Conservation (phyloP, 2,888 invertebrate species). For the Hyppa rectilinea region DNA sequence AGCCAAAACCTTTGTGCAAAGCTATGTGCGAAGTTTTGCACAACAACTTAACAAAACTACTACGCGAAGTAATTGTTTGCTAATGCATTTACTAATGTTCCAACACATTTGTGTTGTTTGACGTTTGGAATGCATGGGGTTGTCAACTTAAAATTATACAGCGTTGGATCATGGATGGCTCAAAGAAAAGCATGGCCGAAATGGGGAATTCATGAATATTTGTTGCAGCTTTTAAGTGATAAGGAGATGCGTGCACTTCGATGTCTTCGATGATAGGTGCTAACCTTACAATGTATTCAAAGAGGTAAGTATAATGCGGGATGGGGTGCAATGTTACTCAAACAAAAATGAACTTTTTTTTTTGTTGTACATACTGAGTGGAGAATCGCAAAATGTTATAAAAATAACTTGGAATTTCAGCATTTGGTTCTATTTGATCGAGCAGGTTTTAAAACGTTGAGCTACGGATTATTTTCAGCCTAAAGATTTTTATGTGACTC, state of each 20-base stretch:
- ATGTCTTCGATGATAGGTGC: constrained; percentile 83
- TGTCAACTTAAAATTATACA: constrained; percentile 18
- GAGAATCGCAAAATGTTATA: constrained; percentile 11
- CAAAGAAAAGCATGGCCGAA: constrained; percentile 81
- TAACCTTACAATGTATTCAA: constrained; percentile 73
- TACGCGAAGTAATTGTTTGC: background rate
- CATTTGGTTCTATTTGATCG: constrained; percentile 3
- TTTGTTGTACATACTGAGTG: constrained; percentile 31
- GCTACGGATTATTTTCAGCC: constrained; percentile 1
- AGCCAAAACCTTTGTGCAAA: constrained; percentile 51
- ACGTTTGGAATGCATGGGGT: constrained; percentile 25
- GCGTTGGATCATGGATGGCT: constrained; percentile 65
- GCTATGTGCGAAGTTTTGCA: constrained; percentile 61
- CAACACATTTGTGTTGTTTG: constrained; percentile 17
- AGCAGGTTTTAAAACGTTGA: constrained; percentile 13
- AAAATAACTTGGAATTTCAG: constrained; percentile 24
- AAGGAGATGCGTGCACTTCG: constrained; percentile 82
- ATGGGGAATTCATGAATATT: constrained; percentile 90
- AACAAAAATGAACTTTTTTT: constrained; percentile 45
- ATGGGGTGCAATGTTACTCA: constrained; percentile 57
- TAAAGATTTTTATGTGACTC: background rate
- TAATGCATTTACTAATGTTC: constrained; percentile 28
- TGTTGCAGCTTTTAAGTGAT: constrained; percentile 89
- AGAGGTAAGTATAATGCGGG: constrained; percentile 83
- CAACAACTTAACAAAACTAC: constrained; percentile 28